Conservation (phyloP, 2,888 invertebrate genomes). For the Tetanocera ferruginea region DNA sequence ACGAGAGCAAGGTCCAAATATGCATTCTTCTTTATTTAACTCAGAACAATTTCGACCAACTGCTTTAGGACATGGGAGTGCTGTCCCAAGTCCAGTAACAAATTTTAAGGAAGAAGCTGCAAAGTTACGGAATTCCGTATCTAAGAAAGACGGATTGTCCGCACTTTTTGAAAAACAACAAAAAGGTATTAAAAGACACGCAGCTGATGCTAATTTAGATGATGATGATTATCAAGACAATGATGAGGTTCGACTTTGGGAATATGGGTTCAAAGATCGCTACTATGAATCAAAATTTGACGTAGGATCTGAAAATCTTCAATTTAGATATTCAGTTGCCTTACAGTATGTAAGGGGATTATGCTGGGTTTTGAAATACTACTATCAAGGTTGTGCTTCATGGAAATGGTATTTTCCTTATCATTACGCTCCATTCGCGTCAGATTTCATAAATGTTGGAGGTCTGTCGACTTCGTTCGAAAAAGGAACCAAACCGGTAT, state of each 20-base stretch:
- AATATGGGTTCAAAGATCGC: conserved; percentile 97
- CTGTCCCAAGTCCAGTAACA: conserved; percentile 71
- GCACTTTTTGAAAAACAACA: conserved; percentile 41
- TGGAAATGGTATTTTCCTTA: conserved; percentile 99
- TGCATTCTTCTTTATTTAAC: conserved; percentile 75
- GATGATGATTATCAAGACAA: conserved; percentile 52
- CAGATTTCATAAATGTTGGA: conserved; percentile 94
- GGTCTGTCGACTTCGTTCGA: conserved; percentile 90
- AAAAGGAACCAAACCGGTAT: conserved; percentile 87
- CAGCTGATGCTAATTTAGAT: conserved; percentile 56
- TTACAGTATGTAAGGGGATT: conserved; percentile 95
- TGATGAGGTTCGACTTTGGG: conserved; percentile 82
- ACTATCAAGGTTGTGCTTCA: conserved; percentile 98
- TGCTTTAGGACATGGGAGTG: conserved; percentile 73
- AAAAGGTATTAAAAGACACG: conserved; percentile 71
- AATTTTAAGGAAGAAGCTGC: conserved; percentile 83
- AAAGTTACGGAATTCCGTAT: conserved; percentile 69
- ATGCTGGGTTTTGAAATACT: conserved; percentile 98
- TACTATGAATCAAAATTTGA: conserved; percentile 97
- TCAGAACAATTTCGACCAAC: conserved; percentile 83
- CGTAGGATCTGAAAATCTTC: conserved; percentile 79
- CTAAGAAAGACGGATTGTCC: conserved; percentile 42
- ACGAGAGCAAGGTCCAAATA: conserved; percentile 75
- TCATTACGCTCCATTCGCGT: conserved; percentile 99
- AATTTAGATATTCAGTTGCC: conserved; percentile 93